Evolutionary conservation across 1,140 invertebrate genomes (phyloP), one percentile per base, ranked within the genome.

Genomic region (Drosophila nannoptera): DNA sequence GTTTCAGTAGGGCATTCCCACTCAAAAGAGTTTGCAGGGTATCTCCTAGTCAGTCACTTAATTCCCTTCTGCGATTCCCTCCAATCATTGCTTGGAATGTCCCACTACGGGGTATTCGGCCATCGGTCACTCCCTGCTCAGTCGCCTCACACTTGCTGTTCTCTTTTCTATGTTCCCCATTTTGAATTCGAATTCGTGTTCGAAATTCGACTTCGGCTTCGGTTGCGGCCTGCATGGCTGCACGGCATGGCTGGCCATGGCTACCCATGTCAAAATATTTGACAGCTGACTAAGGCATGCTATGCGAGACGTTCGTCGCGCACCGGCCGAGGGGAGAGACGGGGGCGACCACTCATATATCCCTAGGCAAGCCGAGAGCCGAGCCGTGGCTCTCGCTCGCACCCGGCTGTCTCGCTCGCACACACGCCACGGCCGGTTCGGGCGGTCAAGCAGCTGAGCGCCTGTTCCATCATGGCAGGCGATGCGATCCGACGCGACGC

Each of bases 221-320:
- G 38, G 43, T 43, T 38, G 69, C 60, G 55, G 45, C 42, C 56
- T 71, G 63, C 62, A 66, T 69, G 22, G 22, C 22, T 22, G 22
- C 22, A 22, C 22, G 22, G 22, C 22, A 22, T 22, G 53, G 54
- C 65, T 75, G 78, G 78, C 80, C 76, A 78, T 72, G 72, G 84
- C 67, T 82, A 89, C 87, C 87, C 84, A 89, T 89, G 78, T 89
- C 87, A 89, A 88, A 88, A 78, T 77, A 88, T 88, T 89, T 89
- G 87, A 89, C 87, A 89, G 87, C 87, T 89, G 87, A 88, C 87
- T 89, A 80, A 83, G 87, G 83, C 84, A 88, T 77, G 75, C 75
- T 78, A 82, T 82, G 78, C 73, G 82, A 73, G 59, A 60, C 63
- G 60, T 63, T 9, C 63, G 40, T 22, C 61, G 62, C 33, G 50